Base-by-base conservation (phyloP, 2,797 vertebrate genomes). In the Enteromius trimaculatus region DNA sequence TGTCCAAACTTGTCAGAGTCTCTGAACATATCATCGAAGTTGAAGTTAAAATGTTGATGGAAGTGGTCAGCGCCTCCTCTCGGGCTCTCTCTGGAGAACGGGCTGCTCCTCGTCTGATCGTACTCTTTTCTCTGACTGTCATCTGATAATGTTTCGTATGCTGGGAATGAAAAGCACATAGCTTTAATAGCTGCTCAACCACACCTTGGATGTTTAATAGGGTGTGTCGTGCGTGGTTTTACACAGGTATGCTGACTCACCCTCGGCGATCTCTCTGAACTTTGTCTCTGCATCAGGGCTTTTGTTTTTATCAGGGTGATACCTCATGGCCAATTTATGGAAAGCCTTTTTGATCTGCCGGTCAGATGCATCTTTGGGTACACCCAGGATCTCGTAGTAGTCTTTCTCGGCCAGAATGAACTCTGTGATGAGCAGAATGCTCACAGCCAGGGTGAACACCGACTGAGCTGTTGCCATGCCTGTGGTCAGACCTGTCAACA, bases 261-360 rank as follows among this genome's bases (percentile, higher is more conserved):
- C 98, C 93, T 99, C 98, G 7, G 97, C 98, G 88, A 98, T 97
- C 92, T 99, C 97, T 88, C 96, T 95, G 92, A 99, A 99, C 87
- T 96, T 97, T 7, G 95, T 92, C 92, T 99, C 98, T 1, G 98
- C 96, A 79, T 96, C 95, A 3, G 97, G 96, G 86, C 93, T 96
- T 93, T 97, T 99, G 91, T 99, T 99, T 91, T 96, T 95, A 94
- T 99, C 98, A 0, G 98, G 98, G 49, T 99, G 98, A 89, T 97
- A 97, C 87, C 97, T 98, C 92, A 99, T 96, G 51, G 98, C 98
- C 86, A 99, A 90, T 72, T 96, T 97, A 68, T 98, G 97, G 92
- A 99, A 99, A 0, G 97, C 96, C 87, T 99, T 99, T 92, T 99
- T 99, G 89, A 99, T 98, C 88, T 98, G 97, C 17, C 97, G 96